Evolutionary conservation across 1,140 invertebrate species (phyloP).

Genomic region (Platyura marginata): DNA sequence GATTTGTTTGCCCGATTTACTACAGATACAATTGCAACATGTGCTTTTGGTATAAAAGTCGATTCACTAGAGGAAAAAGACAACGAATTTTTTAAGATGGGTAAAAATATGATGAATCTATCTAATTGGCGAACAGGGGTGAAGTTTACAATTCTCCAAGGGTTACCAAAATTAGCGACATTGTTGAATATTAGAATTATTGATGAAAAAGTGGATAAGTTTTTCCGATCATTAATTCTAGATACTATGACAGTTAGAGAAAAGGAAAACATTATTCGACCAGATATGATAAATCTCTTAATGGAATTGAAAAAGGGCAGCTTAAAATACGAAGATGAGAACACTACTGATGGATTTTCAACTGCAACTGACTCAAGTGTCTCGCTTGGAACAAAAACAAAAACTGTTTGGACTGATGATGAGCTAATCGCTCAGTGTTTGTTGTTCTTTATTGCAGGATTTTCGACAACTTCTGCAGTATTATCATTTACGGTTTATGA

Average conservation of each 20-base stretch:
- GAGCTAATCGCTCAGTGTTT: background rate
- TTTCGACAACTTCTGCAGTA: conserved; percentile 16
- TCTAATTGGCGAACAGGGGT: conserved; percentile 4
- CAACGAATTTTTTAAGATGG: conserved; percentile 19
- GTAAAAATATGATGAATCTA: conserved; percentile 13
- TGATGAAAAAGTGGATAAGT: background rate
- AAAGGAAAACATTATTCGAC: conserved; percentile 16
- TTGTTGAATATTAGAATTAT: background rate
- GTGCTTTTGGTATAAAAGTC: conserved; percentile 24
- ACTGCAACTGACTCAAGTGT: too few relatives aligned
- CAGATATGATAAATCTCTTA: too few relatives aligned
- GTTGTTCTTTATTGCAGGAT: conserved; percentile 9
- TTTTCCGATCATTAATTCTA: background rate
- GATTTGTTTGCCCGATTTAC: conserved; percentile 20
- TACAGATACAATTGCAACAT: conserved; percentile 25
- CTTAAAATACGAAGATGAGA: too few relatives aligned
- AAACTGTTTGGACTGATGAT: conserved; percentile 4
- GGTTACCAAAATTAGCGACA: conserved; percentile 1
- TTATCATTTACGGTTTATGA: conserved; percentile 20
- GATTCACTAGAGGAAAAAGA: conserved; percentile 9
- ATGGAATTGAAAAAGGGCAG: too few relatives aligned
- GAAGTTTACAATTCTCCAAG: conserved; percentile 3
- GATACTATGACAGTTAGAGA: conserved; percentile 17
- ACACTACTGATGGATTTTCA: too few relatives aligned
- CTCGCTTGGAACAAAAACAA: too few relatives aligned